Evolutionary conservation across 2,888 invertebrate species (phyloP).

Genomic region (Lithophane ornitopus): DNA sequence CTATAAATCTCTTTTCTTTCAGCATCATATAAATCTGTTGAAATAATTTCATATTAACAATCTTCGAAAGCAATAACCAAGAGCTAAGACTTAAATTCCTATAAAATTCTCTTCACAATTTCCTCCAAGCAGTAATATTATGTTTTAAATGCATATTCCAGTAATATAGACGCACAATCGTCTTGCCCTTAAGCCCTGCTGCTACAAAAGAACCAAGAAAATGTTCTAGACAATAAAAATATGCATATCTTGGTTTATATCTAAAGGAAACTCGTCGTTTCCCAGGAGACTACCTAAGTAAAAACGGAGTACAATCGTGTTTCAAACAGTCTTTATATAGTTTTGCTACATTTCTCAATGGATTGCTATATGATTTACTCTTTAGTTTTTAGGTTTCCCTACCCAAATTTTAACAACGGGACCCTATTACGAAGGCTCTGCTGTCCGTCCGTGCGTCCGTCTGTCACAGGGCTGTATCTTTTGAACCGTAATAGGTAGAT

Average conservation of each 20-base stretch:
- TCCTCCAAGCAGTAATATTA: conserved; percentile 1
- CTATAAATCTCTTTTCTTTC: not conserved
- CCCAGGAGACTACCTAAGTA: conserved; percentile 18
- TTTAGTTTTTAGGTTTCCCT: not conserved
- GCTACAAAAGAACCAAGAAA: conserved; percentile 12
- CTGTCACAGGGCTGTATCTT: no score
- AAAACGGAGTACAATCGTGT: conserved; percentile 9
- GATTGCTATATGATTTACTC: not conserved
- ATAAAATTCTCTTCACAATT: not conserved
- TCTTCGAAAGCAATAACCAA: not conserved
- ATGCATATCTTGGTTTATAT: conserved; percentile 36
- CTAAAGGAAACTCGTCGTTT: conserved; percentile 10
- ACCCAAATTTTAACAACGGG: no score
- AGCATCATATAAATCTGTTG: not conserved
- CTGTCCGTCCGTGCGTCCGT: no score
- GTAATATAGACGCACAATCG: conserved; percentile 7
- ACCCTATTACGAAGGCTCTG: no score
- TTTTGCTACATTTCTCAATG: conserved; percentile 20
- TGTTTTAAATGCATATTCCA: conserved; percentile 7
- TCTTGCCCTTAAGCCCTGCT: conserved; percentile 4
- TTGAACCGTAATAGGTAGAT: no score
- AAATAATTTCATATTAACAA: not conserved
- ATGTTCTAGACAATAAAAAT: conserved; percentile 25
- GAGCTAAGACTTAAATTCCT: not conserved
- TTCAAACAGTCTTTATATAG: not conserved